Evolutionary conservation across 1,140 invertebrate genomes (phyloP).

Genomic region (Pseudachorutes palmiensis): DNA sequence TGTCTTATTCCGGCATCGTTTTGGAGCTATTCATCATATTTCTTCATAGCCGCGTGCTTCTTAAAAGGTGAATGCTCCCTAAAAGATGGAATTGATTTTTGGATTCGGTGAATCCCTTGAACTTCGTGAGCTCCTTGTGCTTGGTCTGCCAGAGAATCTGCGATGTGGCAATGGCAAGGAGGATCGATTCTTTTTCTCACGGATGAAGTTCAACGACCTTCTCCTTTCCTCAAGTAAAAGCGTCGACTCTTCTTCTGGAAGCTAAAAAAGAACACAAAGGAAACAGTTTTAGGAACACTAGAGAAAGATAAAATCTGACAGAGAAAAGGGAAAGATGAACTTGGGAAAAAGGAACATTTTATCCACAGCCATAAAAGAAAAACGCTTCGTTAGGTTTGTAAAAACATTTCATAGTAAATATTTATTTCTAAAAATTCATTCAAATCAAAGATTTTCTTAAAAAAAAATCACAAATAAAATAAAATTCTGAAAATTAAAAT

Average conservation of each 20-base stretch:
- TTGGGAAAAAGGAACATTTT: too few relatives aligned
- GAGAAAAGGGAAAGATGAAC: too few relatives aligned
- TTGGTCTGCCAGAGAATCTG: neutral
- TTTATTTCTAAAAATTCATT: too few relatives aligned
- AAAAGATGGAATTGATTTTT: conserved; percentile 9
- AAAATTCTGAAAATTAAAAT: too few relatives aligned
- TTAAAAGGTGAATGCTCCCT: conserved; percentile 8
- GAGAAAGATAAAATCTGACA: too few relatives aligned
- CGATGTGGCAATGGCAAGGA: neutral
- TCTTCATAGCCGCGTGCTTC: neutral
- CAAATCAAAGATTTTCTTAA: too few relatives aligned
- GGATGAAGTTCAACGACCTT: neutral
- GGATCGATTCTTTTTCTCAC: conserved; percentile 1
- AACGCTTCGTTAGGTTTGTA: too few relatives aligned
- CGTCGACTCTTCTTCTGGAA: neutral
- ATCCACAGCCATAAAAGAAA: too few relatives aligned
- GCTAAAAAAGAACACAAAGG: conserved; percentile 12
- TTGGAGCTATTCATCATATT: neutral
- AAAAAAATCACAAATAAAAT: too few relatives aligned
- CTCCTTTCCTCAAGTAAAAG: neutral
- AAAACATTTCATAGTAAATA: too few relatives aligned
- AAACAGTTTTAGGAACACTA: conserved; percentile 15
- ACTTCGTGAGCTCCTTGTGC: neutral
- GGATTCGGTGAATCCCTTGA: conserved; percentile 11
- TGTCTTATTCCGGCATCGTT: neutral